These are phyloP conservation scores for Chaetops frenatus DNA, from an alignment of 2,113 vertebrate genomes.

Conservation along the genomic window DNA sequence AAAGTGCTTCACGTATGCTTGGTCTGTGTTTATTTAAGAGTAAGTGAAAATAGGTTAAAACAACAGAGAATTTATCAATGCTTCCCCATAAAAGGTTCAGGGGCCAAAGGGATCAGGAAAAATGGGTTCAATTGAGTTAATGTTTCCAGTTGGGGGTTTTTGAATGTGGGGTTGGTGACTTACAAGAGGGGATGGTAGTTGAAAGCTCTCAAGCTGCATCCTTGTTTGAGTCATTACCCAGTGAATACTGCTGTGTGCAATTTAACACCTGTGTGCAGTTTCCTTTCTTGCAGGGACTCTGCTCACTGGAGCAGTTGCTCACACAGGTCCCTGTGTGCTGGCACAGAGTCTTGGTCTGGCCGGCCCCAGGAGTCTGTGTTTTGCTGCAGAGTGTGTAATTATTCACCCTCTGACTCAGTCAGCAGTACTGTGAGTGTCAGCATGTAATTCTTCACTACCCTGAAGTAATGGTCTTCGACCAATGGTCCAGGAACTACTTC, in stretches of 20 bases:
- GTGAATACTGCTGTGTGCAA: background rate
- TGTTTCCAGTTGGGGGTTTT: background rate
- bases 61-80: background rate
- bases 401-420: background rate
- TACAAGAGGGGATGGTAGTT: background rate
- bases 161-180: background rate
- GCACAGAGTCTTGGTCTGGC: background rate
- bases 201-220: background rate
- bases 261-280: background rate
- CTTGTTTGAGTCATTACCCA: background rate
- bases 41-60: background rate
- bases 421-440: constrained; percentile 12
- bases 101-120: background rate
- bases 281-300: background rate
- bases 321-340: background rate
- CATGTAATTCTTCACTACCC: background rate
- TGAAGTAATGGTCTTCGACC: constrained; percentile 18
- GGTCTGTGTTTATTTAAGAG: accelerated
- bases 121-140: background rate
- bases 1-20: accelerated
- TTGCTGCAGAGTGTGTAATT: background rate
- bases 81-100: background rate
- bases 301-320: background rate
- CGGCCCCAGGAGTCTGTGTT: background rate
- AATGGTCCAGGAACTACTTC: background rate